Percentiles rank a stretch among this genome's conserved stretches.
phyloP scores from a whole-genome alignment of 1,140 invertebrate species.

The Parapsyche elsis region DNA sequence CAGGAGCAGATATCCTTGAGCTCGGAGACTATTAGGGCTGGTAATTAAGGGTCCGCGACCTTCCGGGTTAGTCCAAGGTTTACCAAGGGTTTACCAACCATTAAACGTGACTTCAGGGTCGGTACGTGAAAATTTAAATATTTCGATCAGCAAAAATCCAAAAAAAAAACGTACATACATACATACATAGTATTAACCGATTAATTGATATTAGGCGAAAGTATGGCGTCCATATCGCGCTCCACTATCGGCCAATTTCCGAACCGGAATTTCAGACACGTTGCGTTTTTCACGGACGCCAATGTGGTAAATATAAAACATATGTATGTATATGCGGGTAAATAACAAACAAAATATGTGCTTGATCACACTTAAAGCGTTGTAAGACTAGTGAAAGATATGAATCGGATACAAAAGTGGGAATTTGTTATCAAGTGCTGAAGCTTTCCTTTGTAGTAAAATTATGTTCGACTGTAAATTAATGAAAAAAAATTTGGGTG shows the following conservation, averaged over 20 bases:
- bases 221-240: not conserved
- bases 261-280: not conserved
- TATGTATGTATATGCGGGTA: no score
- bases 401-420: no score
- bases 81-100: not conserved
- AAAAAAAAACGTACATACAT: no score
- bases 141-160: no score
- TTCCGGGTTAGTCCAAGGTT: not conserved
- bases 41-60: slow-evolving; percentile 4
- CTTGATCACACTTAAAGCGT: no score
- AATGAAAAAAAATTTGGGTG: no score
- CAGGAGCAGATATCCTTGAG: slow-evolving; percentile 8
- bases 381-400: no score
- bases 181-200: not conserved
- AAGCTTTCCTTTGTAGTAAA: no score
- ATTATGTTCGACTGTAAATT: no score
- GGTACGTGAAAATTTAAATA: not conserved
- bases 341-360: no score
- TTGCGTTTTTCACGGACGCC: not conserved
- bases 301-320: no score
- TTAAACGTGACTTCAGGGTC: not conserved
- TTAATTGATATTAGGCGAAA: not conserved
- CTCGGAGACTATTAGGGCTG: not conserved
- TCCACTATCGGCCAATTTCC: not conserved
- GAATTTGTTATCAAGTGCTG: no score